These are phyloP conservation scores for Drosophila suboccidentalis DNA, from an alignment of 2,888 invertebrate species.

Conservation along the genomic window DNA sequence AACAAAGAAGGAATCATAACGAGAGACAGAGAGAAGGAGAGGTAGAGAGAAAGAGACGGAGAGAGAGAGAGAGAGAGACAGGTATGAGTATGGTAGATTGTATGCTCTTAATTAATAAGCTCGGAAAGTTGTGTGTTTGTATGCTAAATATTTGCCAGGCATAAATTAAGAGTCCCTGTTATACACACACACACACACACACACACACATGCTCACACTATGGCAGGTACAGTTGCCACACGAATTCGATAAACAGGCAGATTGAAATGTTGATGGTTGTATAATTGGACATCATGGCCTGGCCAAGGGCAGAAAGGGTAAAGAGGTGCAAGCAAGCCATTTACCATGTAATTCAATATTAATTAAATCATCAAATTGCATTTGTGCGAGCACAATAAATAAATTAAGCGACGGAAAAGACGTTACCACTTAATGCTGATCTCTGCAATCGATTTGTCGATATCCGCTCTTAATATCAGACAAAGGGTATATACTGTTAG, in stretches of 20 bases:
- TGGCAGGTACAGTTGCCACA: slow-evolving; percentile 32
- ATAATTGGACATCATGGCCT: slow-evolving; percentile 55
- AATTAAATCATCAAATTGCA: slow-evolving; percentile 78
- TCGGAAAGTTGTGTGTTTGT: slow-evolving; percentile 59
- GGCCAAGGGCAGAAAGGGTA: not conserved
- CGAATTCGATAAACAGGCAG: slow-evolving; percentile 19
- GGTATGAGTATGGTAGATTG: slow-evolving; percentile 27
- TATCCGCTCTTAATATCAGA: not conserved
- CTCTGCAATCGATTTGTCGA: slow-evolving; percentile 63
- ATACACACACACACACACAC: slow-evolving; percentile 14
- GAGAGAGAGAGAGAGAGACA: not conserved
- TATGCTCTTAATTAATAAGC: slow-evolving; percentile 75
- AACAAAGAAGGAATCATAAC: slow-evolving; percentile 4
- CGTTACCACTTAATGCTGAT: slow-evolving; percentile 66
- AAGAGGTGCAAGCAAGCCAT: slow-evolving; percentile 18
- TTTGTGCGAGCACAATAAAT: slow-evolving; percentile 68
- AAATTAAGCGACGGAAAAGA: slow-evolving; percentile 61
- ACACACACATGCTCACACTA: slow-evolving; percentile 3
- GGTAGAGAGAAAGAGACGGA: not conserved
- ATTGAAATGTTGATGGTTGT: slow-evolving; percentile 65
- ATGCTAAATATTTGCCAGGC: slow-evolving; percentile 76
- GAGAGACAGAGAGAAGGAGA: not conserved
- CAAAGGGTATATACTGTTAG: slow-evolving; percentile 30
- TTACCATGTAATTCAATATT: slow-evolving; percentile 73
- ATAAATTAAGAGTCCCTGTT: slow-evolving; percentile 61